These are phyloP conservation scores for Criorhina ranunculi DNA, from an alignment of 2,888 invertebrate species.

Conservation along the genomic window DNA sequence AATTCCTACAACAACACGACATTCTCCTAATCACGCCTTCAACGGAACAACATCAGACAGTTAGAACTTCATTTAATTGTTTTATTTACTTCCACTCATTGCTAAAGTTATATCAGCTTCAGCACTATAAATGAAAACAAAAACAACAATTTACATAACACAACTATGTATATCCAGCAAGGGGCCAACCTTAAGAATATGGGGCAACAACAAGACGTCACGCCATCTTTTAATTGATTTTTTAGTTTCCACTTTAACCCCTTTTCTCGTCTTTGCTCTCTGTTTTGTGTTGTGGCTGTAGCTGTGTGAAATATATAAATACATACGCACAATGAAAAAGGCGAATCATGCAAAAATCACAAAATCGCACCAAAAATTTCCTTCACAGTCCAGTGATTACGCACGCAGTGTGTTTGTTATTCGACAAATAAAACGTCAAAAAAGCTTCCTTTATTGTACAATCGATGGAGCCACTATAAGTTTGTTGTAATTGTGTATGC, in stretches of 20 bases:
- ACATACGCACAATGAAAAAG: not conserved
- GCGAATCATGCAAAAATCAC: slow-evolving; percentile 3
- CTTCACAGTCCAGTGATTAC: slow-evolving; percentile 7
- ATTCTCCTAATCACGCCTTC: not conserved
- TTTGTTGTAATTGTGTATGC: slow-evolving; percentile 30
- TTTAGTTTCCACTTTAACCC: slow-evolving; percentile 48
- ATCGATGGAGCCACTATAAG: slow-evolving; percentile 41
- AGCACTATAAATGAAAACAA: slow-evolving; percentile 2
- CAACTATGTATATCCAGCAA: not conserved
- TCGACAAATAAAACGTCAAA: slow-evolving; percentile 20
- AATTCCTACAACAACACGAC: not conserved
- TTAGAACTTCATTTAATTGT: slow-evolving; percentile 57
- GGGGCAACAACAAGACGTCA: slow-evolving; percentile 67
- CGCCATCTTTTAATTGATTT: slow-evolving; percentile 58
- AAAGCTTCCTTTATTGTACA: slow-evolving; percentile 15
- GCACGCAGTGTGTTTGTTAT: slow-evolving; percentile 7
- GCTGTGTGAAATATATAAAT: not conserved
- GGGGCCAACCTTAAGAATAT: slow-evolving; percentile 35
- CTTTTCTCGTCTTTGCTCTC: slow-evolving; percentile 4
- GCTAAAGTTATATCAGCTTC: slow-evolving; percentile 1
- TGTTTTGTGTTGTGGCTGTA: slow-evolving; percentile 30
- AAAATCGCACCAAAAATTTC: slow-evolving; percentile 13
- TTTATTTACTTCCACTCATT: slow-evolving; percentile 54
- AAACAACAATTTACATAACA: slow-evolving; percentile 4
- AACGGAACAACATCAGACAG: slow-evolving; percentile 4